Evolutionary conservation across 2,797 vertebrate genomes (phyloP), one percentile per base, ranked within the genome.

Genomic region (Selene dorsalis): DNA sequence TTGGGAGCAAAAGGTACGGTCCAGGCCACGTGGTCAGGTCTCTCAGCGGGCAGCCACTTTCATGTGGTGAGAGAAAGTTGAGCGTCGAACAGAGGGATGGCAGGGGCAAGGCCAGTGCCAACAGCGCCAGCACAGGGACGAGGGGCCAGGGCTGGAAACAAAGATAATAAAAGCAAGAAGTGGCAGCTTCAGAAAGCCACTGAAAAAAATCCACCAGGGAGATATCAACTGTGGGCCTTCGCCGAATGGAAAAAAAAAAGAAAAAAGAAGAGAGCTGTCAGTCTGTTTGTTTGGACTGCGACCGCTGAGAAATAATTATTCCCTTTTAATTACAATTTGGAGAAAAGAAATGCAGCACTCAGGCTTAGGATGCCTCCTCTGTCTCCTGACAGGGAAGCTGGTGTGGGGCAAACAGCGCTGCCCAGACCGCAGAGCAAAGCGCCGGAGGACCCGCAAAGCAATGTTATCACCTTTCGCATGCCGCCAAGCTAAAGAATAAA

Each of bases 301-400:
- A 88, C 91, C 87, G 75, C 92, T 75, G 89, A 95, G 91, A 92
- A 93, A 94, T 93, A 92, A 94, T 93, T 92, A 93, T 93, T 93
- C 93, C 71, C 86, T 93, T 94, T 94, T 95, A 95, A 95, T 95
- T 94, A 95, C 90, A 81, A 90, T 93, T 93, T 91, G 85, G 83
- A 93, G 91, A 88, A 90, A 91, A 91, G 87, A 81, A 75, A 70
- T 39, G 84, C 82, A 6, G 80, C 64, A 71, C 88, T 79, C 83
- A 14, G 84, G 86, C 88, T 91, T 80, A 78, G 85, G 83, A 84
- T 53, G 82, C 73, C 76, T 82, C 75, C 64, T 71, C 79, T n/a
- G 78, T 53, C 79, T 87, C 84, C 75, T 78, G 83, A 78, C 70
- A 58, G 72, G 66, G 61, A 80, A 18, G 88, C 80, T 71, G 80